Evolutionary conservation across 2,113 vertebrate species (phyloP), one percentile per base, ranked within the genome.

Genomic region (Chlamydotis undulata): DNA sequence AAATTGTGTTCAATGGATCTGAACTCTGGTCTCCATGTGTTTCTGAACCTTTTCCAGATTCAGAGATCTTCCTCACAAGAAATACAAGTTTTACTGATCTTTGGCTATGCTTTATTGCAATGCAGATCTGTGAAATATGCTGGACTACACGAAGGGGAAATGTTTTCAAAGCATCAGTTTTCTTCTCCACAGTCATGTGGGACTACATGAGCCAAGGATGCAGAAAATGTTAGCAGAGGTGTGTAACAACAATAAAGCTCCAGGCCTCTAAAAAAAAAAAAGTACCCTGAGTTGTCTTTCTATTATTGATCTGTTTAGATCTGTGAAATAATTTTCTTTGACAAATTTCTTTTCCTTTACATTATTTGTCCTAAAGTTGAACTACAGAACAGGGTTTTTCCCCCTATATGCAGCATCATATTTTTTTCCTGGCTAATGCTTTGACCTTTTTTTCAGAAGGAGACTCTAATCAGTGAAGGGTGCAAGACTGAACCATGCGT

Each of bases 71-170:
- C 77, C 93, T 96, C 73, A 87, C 83, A 87, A 67, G 96, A 96
- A 95, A 96, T 64, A 60, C 11, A 97, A 81, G 52, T 91, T 95
- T 94, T 94, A 90, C 19, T 96, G 47, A 95, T 97, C 90, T 97
- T 96, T 93, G 95, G 84, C 87, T 92, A 6, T n/a, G 31, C 56
- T 79, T 91, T 97, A 89, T 93, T 86, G 73, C 88, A 96, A 90
- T 37, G 90, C 25, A 90, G 64, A 90, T 81, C 83, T 87, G 53
- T 82, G 84, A 97, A 97, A 94, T 96, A 94, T 85, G 53, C 92
- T 92, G 78, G 84, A 89, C n/a, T 91, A 95, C 63, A 69, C 6
- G 31, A 96, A 96, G 50, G 59, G 69, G 86, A 96, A 97, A 96
- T 90, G 55, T 96, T 96, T 97, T 71, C 92, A 71, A 96, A 93